These are phyloP conservation scores for Serinus canaria DNA, from an alignment of 2,113 vertebrate species.

Conservation along the genomic window DNA sequence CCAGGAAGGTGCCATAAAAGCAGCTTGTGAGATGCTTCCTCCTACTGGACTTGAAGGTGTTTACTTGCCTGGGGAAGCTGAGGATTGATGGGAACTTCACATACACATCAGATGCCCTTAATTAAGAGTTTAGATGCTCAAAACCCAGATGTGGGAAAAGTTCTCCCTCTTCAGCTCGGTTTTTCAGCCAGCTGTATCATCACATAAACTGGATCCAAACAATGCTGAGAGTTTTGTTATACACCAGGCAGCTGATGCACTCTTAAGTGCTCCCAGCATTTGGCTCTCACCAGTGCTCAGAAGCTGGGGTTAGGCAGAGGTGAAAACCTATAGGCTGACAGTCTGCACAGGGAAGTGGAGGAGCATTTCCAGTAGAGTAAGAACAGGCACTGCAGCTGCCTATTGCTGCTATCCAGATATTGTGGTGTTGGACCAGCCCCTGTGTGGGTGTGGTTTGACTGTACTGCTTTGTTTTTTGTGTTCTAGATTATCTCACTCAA, in stretches of 20 bases:
- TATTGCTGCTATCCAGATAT: neutral
- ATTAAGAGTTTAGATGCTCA: neutral
- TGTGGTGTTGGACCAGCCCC: accelerated
- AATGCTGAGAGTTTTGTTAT: neutral
- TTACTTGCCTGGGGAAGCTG: neutral
- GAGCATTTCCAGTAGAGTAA: neutral
- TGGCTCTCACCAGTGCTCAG: accelerated
- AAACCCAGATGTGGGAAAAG: neutral
- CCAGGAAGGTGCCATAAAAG: neutral
- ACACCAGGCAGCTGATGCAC: neutral
- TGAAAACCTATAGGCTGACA: accelerated
- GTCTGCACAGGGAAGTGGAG: neutral
- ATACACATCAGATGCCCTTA: neutral
- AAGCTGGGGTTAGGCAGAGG: neutral
- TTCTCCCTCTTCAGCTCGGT: neutral
- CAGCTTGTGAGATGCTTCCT: neutral
- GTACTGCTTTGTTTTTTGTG: neutral
- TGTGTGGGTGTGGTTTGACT: neutral
- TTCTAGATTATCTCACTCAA: neutral
- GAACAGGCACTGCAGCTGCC: neutral
- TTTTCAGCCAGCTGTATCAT: neutral
- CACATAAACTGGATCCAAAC: neutral
- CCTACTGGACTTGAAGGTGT: neutral
- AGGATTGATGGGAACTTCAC: neutral
- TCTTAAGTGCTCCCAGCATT: neutral